phyloP scores from a whole-genome alignment of 2,113 vertebrate genomes.

The Myiagra hebetior region DNA sequence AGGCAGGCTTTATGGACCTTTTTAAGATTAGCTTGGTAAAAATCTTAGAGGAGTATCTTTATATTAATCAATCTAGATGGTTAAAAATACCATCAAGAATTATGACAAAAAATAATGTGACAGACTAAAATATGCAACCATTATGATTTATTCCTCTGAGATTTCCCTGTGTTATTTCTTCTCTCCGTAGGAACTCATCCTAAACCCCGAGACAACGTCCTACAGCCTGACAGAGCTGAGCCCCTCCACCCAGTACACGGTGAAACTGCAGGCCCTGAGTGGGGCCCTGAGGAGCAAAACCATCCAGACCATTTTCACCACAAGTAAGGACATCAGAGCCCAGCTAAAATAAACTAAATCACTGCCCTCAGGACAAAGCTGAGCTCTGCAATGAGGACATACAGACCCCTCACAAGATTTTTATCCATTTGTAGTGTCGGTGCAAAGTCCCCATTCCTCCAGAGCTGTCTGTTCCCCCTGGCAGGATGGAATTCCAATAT shows the following conservation, averaged over 20 bases:
- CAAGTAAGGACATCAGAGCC: slow-evolving; percentile 77
- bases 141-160: not conserved
- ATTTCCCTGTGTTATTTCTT: not conserved
- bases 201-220: slow-evolving; percentile 83
- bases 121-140: not conserved
- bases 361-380: not conserved
- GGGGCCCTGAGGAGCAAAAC: slow-evolving; percentile 82
- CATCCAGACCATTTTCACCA: slow-evolving; percentile 83
- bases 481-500: not conserved
- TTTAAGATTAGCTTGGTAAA: not conserved
- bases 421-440: not conserved
- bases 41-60: not conserved
- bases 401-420: not conserved
- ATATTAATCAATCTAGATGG: not conserved
- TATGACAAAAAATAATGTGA: not conserved
- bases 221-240: slow-evolving; percentile 86
- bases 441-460: not conserved
- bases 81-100: not conserved
- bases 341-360: not conserved
- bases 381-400: not conserved
- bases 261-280: slow-evolving; percentile 84
- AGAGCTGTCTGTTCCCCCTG: not conserved
- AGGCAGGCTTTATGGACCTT: not conserved
- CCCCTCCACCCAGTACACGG: slow-evolving; percentile 85
- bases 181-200: slow-evolving; percentile 81